A percentile compares a stretch with the other conserved stretches of the same genome.
Evolutionary conservation across 92 coral and sea anemone species (phyloP).

Genomic region (Bergia puertoricense): DNA sequence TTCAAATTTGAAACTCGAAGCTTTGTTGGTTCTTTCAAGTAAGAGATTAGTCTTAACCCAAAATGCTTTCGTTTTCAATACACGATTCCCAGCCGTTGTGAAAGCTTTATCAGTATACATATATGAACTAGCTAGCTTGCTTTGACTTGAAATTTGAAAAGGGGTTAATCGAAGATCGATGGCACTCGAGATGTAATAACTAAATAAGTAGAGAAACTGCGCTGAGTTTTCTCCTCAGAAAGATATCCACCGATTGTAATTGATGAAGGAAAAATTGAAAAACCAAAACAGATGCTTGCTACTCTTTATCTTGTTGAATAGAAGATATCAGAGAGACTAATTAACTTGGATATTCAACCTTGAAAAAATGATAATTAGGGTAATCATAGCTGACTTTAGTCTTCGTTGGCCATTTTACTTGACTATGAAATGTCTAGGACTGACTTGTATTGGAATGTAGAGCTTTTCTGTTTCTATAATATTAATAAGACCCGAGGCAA

Average conservation of each 20-base stretch:
- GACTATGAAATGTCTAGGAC: too few species aligned
- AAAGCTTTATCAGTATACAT: neutral
- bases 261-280: neutral
- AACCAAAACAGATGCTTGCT: neutral
- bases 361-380: neutral
- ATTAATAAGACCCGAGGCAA: too few species aligned
- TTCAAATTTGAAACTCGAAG: neutral
- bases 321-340: neutral
- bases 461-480: too few species aligned
- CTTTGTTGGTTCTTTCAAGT: neutral
- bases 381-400: neutral
- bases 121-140: neutral
- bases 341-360: slow-evolving; percentile 17
- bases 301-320: neutral
- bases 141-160: neutral
- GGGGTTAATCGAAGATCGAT: neutral
- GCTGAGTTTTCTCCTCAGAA: neutral
- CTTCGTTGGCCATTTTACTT: neutral
- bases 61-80: neutral
- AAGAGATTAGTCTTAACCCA: neutral
- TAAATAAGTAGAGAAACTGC: neutral
- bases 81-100: neutral
- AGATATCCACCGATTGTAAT: neutral
- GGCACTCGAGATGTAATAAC: neutral
- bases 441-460: neutral